These are phyloP conservation scores for Anastatus disparis DNA, from an alignment of 1,140 invertebrate genomes.

Conservation along the genomic window DNA sequence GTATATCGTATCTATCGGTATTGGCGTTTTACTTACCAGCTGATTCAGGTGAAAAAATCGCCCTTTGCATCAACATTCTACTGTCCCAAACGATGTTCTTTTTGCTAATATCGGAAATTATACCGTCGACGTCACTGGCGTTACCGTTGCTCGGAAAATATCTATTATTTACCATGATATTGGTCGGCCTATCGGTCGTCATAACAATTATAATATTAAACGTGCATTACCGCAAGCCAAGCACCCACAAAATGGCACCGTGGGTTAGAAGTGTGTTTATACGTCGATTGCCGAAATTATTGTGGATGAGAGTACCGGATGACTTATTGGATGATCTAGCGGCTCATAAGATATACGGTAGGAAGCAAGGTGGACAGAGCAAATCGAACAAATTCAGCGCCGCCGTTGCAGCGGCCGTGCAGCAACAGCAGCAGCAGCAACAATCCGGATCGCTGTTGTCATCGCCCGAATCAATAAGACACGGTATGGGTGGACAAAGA, in stretches of 20 bases:
- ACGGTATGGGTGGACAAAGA: slow-evolving; percentile 22
- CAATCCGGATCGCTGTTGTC: slow-evolving; percentile 75
- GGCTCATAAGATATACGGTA: slow-evolving; percentile 77
- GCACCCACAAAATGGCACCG: slow-evolving; percentile 95
- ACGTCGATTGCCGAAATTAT: slow-evolving; percentile 81
- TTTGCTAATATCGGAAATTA: slow-evolving; percentile 96
- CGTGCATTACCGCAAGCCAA: slow-evolving; percentile 98
- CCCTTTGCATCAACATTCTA: slow-evolving; percentile 97
- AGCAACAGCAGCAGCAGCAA: too few species aligned
- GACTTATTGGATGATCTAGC: slow-evolving; percentile 82
- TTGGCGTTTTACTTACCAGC: slow-evolving; percentile 98
- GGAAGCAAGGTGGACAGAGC: slow-evolving; percentile 56
- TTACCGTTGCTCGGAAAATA: slow-evolving; percentile 97
- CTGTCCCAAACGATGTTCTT: slow-evolving; percentile 99
- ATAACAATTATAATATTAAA: slow-evolving; percentile 98
- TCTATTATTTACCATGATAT: slow-evolving; percentile 97
- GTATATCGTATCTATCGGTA: slow-evolving; percentile 90
- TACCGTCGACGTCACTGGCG: slow-evolving; percentile 97
- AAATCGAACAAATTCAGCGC: slow-evolving; percentile 73
- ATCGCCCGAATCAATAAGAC: slow-evolving; percentile 78
- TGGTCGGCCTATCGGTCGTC: slow-evolving; percentile 95
- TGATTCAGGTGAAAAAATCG: slow-evolving; percentile 98
- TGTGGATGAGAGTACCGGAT: slow-evolving; percentile 88
- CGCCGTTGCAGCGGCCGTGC: slow-evolving; percentile 72
- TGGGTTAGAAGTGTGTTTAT: slow-evolving; percentile 93